A percentile compares a stretch with the other conserved stretches of the same genome.
These are phyloP conservation scores for Rhizoglyphus robini DNA, from an alignment of 1,140 invertebrate genomes.

Conservation along the genomic window DNA sequence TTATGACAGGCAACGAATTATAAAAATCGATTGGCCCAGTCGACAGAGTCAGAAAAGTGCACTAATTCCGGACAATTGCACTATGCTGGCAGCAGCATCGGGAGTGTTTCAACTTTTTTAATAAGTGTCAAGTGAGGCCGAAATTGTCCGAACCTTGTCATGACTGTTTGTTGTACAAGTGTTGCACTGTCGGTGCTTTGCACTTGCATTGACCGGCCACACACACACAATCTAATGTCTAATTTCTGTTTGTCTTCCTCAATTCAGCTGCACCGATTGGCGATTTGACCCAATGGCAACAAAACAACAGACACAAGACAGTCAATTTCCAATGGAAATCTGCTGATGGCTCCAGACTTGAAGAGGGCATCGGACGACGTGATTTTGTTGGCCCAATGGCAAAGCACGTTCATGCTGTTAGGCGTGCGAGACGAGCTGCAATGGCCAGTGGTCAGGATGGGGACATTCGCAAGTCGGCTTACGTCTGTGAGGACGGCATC, in stretches of 20 bases:
- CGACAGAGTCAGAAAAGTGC: not conserved
- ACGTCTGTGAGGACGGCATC: conserved; percentile 9
- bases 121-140: conserved; percentile 1
- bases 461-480: not conserved
- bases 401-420: not conserved
- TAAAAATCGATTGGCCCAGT: conserved; percentile 3
- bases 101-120: conserved; percentile 1
- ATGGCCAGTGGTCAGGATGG: not conserved
- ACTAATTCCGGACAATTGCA: conserved; percentile 14
- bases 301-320: too few relatives aligned
- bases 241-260: too few relatives aligned
- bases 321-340: not conserved
- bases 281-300: too few relatives aligned
- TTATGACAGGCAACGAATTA: too few relatives aligned
- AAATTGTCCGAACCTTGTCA: not conserved
- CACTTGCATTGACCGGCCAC: too few relatives aligned
- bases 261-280: too few relatives aligned
- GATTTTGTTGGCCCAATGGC: not conserved
- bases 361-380: conserved; percentile 1
- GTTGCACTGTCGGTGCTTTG: too few relatives aligned
- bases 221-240: too few relatives aligned
- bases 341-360: not conserved
- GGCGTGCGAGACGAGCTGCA: too few relatives aligned
- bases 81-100: not conserved
- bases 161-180: not conserved